A percentile compares a stretch with the other conserved stretches of the same genome.
Conservation (phyloP, 2,113 vertebrate genomes). For the Phoenicopterus ruber region DNA sequence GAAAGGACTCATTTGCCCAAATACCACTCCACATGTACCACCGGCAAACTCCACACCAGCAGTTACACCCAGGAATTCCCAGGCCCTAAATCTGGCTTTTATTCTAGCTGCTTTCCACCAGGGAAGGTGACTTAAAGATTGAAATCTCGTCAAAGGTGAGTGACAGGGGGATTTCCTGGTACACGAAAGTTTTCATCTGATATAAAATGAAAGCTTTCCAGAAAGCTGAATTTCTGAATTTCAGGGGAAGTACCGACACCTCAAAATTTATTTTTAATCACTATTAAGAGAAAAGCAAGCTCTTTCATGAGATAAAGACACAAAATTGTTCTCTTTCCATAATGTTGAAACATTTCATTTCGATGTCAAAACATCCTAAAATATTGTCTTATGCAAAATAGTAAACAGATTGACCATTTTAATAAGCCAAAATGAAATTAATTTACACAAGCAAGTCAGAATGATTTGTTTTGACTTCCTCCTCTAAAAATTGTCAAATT, state of each 20-base stretch:
- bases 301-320: not conserved
- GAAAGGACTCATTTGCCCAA: not conserved
- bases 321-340: not conserved
- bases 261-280: not conserved
- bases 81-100: not conserved
- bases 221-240: not conserved
- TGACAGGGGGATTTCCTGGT: not conserved
- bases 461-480: not conserved
- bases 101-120: not conserved
- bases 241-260: not conserved
- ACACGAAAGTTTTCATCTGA: not conserved
- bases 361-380: constrained; percentile 9
- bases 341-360: not conserved
- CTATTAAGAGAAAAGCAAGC: not conserved
- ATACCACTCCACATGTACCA: not conserved
- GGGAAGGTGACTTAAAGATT: not conserved
- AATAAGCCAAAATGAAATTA: not conserved
- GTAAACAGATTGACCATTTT: not conserved
- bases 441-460: not conserved
- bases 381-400: not conserved
- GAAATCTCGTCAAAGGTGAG: not conserved
- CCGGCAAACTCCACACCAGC: not conserved
- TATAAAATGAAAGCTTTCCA: not conserved
- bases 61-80: not conserved
- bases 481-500: not conserved